Percentiles rank a stretch among this genome's conserved stretches.
Evolutionary conservation across 2,113 vertebrate genomes (phyloP).

Genomic region (Formicarius rufipectus): DNA sequence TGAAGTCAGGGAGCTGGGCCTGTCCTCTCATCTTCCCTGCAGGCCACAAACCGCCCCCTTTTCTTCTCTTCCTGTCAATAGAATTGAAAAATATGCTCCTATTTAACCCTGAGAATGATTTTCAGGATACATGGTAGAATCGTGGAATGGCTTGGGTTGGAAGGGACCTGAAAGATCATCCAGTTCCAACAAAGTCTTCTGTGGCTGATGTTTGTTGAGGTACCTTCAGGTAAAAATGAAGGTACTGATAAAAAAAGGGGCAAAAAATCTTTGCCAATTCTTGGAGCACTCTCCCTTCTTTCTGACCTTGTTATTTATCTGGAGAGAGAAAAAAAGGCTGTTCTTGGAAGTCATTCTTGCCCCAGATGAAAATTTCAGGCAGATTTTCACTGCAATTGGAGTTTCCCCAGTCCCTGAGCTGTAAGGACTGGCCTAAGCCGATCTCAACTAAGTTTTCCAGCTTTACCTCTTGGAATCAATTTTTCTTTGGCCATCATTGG

Average conservation of each 20-base stretch:
- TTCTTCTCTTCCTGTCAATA: neutral
- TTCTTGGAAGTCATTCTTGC: neutral
- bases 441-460: neutral
- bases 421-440: neutral
- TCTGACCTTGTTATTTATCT: neutral
- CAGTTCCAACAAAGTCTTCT: neutral
- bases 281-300: neutral
- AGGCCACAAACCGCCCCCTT: neutral
- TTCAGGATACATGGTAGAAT: neutral
- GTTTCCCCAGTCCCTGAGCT: neutral
- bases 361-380: neutral
- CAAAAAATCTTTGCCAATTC: neutral
- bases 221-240: neutral
- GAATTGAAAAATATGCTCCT: neutral
- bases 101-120: neutral
- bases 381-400: neutral
- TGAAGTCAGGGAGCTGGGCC: neutral
- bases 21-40: neutral
- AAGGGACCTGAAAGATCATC: neutral
- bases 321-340: too few species aligned
- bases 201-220: neutral
- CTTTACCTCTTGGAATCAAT: rapidly evolving
- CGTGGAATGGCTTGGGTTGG: neutral
- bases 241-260: neutral
- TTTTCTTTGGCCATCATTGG: rapidly evolving